Evolutionary conservation across 2,888 invertebrate species (phyloP).

Genomic region (Atethmia centrago): DNA sequence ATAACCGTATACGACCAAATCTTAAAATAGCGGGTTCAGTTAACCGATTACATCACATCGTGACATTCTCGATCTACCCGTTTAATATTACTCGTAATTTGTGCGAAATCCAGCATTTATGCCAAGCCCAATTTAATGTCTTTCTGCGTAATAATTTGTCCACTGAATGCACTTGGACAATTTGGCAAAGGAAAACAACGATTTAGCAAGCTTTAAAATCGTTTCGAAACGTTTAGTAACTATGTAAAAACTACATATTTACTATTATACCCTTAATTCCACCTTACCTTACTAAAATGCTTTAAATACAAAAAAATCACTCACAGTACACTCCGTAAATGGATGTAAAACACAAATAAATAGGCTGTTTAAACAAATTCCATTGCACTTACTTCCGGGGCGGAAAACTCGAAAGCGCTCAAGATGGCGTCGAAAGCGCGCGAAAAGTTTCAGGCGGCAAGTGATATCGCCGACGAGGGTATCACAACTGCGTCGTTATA

Average conservation of each 20-base stretch:
- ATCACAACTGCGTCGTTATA: constrained; percentile 66
- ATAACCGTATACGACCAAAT: constrained; percentile 79
- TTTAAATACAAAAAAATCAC: constrained; percentile 56
- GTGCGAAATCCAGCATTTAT: constrained; percentile 78
- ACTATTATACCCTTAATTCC: constrained; percentile 39
- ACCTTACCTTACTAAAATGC: constrained; percentile 60
- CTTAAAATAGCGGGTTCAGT: constrained; percentile 83
- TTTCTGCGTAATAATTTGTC: constrained; percentile 81
- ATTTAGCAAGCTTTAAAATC: constrained; percentile 46
- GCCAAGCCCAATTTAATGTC: constrained; percentile 84
- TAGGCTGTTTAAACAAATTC: constrained; percentile 71
- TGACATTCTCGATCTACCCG: constrained; percentile 81
- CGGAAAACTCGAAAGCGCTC: constrained; percentile 69
- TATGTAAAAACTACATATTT: constrained; percentile 20
- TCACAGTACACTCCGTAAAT: constrained; percentile 70
- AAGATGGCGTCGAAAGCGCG: constrained; percentile 84
- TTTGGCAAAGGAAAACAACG: constrained; percentile 70
- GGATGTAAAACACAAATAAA: constrained; percentile 59
- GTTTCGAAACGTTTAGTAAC: constrained; percentile 43
- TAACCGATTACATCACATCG: constrained; percentile 83
- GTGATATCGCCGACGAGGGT: constrained; percentile 60
- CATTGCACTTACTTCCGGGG: constrained; percentile 82
- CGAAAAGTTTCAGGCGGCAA: constrained; percentile 74
- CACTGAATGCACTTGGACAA: constrained; percentile 69
- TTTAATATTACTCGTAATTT: constrained; percentile 82